Conservation (phyloP, 92 coral and sea anemone species). For the Phymanthus crucifer region DNA sequence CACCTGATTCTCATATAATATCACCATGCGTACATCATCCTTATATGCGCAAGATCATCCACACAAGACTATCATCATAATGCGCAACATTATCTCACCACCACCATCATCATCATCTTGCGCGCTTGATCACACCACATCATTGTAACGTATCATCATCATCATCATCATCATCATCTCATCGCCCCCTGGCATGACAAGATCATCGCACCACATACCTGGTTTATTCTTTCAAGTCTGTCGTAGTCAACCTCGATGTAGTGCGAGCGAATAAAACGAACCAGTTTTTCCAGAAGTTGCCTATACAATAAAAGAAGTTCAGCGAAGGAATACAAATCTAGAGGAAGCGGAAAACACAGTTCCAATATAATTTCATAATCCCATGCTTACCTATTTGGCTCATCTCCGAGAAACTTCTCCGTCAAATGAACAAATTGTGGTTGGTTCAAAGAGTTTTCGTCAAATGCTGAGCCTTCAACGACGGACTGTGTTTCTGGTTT, state of each 20-base stretch:
- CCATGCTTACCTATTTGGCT: conserved; percentile 70
- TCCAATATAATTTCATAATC: not conserved
- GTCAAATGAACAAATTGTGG: conserved; percentile 86
- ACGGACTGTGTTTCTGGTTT: conserved; percentile 79
- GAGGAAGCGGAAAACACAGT: not conserved
- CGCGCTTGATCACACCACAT: no score
- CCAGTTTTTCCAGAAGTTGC: conserved; percentile 69
- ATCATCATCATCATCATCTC: not conserved
- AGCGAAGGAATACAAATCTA: no score
- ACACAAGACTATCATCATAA: no score
- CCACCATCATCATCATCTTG: no score
- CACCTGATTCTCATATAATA: no score
- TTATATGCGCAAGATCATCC: no score
- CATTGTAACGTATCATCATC: not conserved
- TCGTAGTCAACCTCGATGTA: conserved; percentile 90
- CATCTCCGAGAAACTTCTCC: conserved; percentile 85
- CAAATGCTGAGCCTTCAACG: conserved; percentile 88
- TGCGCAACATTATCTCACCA: no score
- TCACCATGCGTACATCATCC: no score
- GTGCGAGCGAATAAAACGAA: conserved; percentile 76
- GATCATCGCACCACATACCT: conserved; percentile 47
- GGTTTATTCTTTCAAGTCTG: conserved; percentile 66
- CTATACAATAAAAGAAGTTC: conserved; percentile 23
- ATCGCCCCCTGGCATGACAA: no score
- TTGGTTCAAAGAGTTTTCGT: conserved; percentile 80